These are phyloP conservation scores for Philereme transversata DNA, from an alignment of 2,888 invertebrate species.

Conservation along the genomic window DNA sequence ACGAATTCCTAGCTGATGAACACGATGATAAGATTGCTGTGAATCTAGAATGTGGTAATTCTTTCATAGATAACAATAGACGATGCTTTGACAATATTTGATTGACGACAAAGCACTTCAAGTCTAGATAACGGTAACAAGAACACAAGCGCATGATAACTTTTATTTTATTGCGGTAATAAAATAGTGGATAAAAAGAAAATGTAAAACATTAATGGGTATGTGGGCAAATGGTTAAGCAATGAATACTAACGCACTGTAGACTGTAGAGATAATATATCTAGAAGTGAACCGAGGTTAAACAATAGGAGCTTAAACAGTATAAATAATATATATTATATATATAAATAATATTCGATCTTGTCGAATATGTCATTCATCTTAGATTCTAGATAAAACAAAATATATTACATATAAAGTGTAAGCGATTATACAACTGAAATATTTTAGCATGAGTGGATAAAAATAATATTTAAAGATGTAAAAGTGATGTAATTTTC, in stretches of 20 bases:
- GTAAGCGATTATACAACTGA: too few relatives aligned
- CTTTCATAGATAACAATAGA: conserved; percentile 26
- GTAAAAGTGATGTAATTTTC: conserved; percentile 24
- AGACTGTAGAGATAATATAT: conserved; percentile 13
- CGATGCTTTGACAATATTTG: conserved; percentile 32
- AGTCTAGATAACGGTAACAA: conserved; percentile 28
- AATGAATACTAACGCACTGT: conserved; percentile 22
- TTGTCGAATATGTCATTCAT: too few relatives aligned
- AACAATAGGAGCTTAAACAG: neutral
- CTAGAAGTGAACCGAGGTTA: conserved; percentile 10
- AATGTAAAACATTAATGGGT: conserved; percentile 31
- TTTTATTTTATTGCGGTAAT: conserved; percentile 35
- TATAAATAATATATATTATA: too few relatives aligned
- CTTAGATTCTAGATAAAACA: too few relatives aligned
- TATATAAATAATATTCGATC: too few relatives aligned
- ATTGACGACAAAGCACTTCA: conserved; percentile 33
- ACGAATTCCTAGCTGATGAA: conserved; percentile 9
- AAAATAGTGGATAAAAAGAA: conserved; percentile 37
- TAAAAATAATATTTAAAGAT: neutral
- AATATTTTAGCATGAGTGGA: too few relatives aligned
- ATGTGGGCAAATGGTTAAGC: conserved; percentile 29
- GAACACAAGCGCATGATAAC: conserved; percentile 29
- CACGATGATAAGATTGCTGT: neutral
- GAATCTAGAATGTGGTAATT: conserved; percentile 11
- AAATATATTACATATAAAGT: too few relatives aligned